These are phyloP conservation scores for Meiosimyza platycephala DNA, from an alignment of 2,888 invertebrate species.

Conservation along the genomic window DNA sequence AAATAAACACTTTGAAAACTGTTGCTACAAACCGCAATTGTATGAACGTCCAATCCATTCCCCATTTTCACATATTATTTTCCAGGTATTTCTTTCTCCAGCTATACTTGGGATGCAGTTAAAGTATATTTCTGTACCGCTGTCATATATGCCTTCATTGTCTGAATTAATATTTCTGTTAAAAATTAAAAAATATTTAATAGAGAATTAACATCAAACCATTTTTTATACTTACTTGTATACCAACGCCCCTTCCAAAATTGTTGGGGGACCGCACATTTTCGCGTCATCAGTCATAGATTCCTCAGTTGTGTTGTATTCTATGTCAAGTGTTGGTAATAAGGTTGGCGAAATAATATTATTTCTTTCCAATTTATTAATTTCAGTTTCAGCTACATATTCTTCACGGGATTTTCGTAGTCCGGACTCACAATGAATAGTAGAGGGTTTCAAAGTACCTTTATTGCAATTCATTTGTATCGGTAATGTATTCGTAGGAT, in stretches of 20 bases:
- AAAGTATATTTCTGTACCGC: slow-evolving; percentile 85
- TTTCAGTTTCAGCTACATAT: slow-evolving; percentile 48
- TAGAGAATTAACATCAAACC: no score
- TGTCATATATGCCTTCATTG: slow-evolving; percentile 78
- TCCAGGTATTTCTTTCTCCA: slow-evolving; percentile 87
- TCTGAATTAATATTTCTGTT: slow-evolving; percentile 75
- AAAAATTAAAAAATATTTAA: neutral
- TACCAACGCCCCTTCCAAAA: slow-evolving; percentile 82
- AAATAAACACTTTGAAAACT: neutral
- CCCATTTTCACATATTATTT: slow-evolving; percentile 85
- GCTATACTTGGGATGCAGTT: slow-evolving; percentile 85
- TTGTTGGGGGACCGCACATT: slow-evolving; percentile 67
- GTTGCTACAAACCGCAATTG: slow-evolving; percentile 75
- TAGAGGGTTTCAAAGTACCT: slow-evolving; percentile 60
- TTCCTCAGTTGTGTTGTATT: slow-evolving; percentile 57
- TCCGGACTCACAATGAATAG: slow-evolving; percentile 63
- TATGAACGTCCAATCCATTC: slow-evolving; percentile 85
- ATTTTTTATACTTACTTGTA: slow-evolving; percentile 67
- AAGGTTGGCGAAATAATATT: slow-evolving; percentile 39
- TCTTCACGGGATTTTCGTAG: slow-evolving; percentile 63
- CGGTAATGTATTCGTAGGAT: slow-evolving; percentile 68
- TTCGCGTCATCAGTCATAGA: slow-evolving; percentile 52
- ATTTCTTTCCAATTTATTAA: slow-evolving; percentile 46
- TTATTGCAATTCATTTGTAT: slow-evolving; percentile 65
- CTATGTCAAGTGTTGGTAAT: slow-evolving; percentile 47